phyloP scores from a whole-genome alignment of 2,888 invertebrate species.

The Lepidonotus clava region DNA sequence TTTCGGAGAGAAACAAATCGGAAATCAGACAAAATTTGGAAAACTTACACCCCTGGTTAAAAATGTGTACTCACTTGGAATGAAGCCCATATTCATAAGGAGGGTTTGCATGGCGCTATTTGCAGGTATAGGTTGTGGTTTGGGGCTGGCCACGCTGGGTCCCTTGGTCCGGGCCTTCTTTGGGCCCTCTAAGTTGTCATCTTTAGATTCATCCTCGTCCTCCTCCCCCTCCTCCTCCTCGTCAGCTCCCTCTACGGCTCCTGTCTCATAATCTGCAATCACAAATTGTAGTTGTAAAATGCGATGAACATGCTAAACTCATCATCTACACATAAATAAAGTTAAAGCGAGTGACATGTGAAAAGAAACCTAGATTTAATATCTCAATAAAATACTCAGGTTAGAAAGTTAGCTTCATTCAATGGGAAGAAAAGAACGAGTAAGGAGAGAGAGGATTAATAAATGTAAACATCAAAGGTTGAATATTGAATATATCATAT shows the following conservation, averaged over 20 bases:
- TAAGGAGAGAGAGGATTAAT: no score
- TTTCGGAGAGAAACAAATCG: no score
- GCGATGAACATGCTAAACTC: background rate
- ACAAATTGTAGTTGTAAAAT: background rate
- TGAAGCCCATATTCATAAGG: conserved; percentile 62
- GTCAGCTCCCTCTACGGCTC: conserved; percentile 70
- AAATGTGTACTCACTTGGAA: conserved; percentile 49
- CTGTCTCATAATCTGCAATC: conserved; percentile 77
- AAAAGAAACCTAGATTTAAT: no score
- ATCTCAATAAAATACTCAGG: no score
- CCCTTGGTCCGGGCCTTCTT: conserved; percentile 61
- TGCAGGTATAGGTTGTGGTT: conserved; percentile 12
- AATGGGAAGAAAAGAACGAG: no score
- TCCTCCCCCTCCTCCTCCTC: conserved; percentile 70
- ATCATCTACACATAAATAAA: background rate
- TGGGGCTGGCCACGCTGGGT: conserved; percentile 7
- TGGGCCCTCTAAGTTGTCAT: conserved; percentile 17
- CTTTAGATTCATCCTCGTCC: conserved; percentile 25
- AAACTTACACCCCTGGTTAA: no score
- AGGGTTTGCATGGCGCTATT: conserved; percentile 62
- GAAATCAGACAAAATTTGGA: no score
- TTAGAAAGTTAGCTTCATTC: no score
- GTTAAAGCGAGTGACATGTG: background rate
- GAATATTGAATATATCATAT: no score
- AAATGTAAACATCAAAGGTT: no score